Evolutionary conservation across 1,140 invertebrate species (phyloP).

Genomic region (Camponotus floridanus): DNA sequence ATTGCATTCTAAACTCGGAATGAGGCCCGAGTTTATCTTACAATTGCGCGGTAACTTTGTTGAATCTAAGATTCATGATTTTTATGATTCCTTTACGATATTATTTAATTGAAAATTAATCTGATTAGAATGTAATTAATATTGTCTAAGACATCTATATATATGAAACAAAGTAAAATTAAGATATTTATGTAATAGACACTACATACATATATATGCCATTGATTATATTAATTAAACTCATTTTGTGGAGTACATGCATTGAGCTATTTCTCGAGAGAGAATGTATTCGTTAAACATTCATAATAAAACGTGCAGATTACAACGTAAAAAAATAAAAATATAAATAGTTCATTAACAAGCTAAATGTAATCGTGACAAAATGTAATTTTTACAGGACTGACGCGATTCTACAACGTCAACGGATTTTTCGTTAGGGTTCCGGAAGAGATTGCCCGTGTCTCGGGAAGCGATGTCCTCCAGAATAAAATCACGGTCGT

Average conservation of each 20-base stretch:
- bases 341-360: slow-evolving; percentile 34
- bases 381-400: slow-evolving; percentile 10
- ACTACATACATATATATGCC: not conserved
- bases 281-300: not conserved
- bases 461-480: slow-evolving; percentile 63
- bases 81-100: not conserved
- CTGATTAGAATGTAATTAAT: not conserved
- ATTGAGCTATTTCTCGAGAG: not conserved
- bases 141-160: not conserved
- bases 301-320: not conserved
- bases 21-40: not conserved
- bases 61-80: not conserved
- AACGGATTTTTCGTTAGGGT: slow-evolving; percentile 21
- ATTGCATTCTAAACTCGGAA: not conserved
- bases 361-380: slow-evolving; percentile 21
- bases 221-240: not conserved
- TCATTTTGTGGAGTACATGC: not conserved
- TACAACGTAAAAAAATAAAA: not conserved
- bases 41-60: not conserved
- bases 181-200: not conserved
- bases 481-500: slow-evolving; percentile 71
- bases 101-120: too few species aligned
- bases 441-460: slow-evolving; percentile 42
- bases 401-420: slow-evolving; percentile 22
- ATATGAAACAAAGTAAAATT: not conserved